A percentile compares a stretch with the other conserved stretches of the same genome.
Evolutionary conservation across 1,140 invertebrate genomes (phyloP).

Genomic region (roundworm (Caenorhabditis elegans)): WBcel235 BX284605.5:10848001-10848500

Average conservation of each 20-base stretch:
- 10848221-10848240: conserved; percentile 9
- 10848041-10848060: not conserved
- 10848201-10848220: not conserved
- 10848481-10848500: too few species aligned
- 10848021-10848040: conserved; percentile 7
- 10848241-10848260: not conserved
- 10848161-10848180: conserved; percentile 1
- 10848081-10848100: not conserved
- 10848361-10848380: not conserved
- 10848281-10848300: not conserved
- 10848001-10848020: conserved; percentile 1
- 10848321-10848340: not conserved
- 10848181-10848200: conserved; percentile 11
- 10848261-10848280: not conserved
- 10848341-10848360: not conserved
- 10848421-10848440: not conserved
- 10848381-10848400: not conserved
- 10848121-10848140: not conserved
- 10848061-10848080: conserved; percentile 2
- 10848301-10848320: conserved; percentile 19
- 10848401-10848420: not conserved
- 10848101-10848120: not conserved
- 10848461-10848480: too few species aligned
- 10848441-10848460: too few species aligned
- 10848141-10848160: conserved; percentile 1